A percentile compares a stretch with the other conserved stretches of the same genome.
Conservation (phyloP, 2,888 invertebrate species). For the Ichneumon xanthorius region DNA sequence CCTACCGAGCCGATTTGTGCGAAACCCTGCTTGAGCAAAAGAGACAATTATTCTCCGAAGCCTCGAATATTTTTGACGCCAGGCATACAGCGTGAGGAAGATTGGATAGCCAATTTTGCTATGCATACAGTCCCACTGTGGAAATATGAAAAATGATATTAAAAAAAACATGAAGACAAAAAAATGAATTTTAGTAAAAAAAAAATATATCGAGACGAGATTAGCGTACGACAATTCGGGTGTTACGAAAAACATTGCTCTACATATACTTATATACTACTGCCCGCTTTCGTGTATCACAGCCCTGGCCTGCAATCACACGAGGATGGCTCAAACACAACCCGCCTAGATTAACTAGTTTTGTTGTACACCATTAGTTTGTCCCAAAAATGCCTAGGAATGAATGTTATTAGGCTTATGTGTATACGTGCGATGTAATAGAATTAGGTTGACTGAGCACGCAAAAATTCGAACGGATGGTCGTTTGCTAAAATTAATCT, state of each 20-base stretch:
- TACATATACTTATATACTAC: conserved; percentile 15
- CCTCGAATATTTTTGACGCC: not conserved
- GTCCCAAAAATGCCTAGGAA: conserved; percentile 58
- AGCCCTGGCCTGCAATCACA: conserved; percentile 61
- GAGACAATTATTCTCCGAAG: not conserved
- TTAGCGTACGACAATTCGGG: conserved; percentile 54
- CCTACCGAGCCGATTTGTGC: conserved; percentile 17
- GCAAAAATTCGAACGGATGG: conserved; percentile 29
- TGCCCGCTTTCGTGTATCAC: conserved; percentile 58
- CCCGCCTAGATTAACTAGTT: conserved; percentile 58
- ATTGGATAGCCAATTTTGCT: conserved; percentile 10
- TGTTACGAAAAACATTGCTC: conserved; percentile 40
- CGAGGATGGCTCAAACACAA: conserved; percentile 54
- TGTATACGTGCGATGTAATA: conserved; percentile 72
- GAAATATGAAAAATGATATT: not conserved
- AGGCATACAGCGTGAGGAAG: conserved; percentile 11
- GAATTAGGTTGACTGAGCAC: conserved; percentile 65
- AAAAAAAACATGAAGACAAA: not conserved
- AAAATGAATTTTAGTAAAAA: not conserved
- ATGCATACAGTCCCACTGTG: conserved; percentile 3
- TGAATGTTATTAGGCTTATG: conserved; percentile 70
- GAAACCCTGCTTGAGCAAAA: conserved; percentile 5
- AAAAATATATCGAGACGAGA: not conserved
- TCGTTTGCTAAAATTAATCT: conserved; percentile 42
- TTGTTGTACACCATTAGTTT: conserved; percentile 61